Conservation (phyloP, 1,140 invertebrate genomes). For the Drosophila hydei region DNA sequence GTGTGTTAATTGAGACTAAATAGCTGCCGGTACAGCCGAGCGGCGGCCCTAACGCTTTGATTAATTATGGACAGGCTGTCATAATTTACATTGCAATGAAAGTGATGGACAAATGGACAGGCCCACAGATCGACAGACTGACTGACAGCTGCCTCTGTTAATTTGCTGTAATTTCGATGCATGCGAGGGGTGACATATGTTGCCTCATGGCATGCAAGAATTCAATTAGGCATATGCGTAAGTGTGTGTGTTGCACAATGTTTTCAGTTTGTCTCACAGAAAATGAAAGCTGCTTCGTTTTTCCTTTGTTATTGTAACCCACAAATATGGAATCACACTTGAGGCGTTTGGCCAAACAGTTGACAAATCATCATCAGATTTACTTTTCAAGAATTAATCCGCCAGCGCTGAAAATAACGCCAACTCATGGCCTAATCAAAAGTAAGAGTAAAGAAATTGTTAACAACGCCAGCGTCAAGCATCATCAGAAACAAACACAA, state of each 20-base stretch:
- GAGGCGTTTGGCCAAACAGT: conserved; percentile 32
- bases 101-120: conserved; percentile 7
- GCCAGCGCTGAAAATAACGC: conserved; percentile 50
- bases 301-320: conserved; percentile 63
- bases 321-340: conserved; percentile 49
- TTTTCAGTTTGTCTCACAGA: conserved; percentile 32
- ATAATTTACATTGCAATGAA: conserved; percentile 67
- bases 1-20: conserved; percentile 78
- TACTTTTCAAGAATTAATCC: conserved; percentile 82
- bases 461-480: conserved; percentile 34
- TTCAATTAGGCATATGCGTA: conserved; percentile 54
- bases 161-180: conserved; percentile 56
- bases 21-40: conserved; percentile 32
- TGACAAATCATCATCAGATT: conserved; percentile 78
- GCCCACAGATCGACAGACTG: conserved; percentile 1
- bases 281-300: conserved; percentile 61
- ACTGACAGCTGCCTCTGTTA: conserved; percentile 40
- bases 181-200: conserved; percentile 19
- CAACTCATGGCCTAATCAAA: conserved; percentile 76
- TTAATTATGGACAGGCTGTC: conserved; percentile 76
- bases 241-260: conserved; percentile 66
- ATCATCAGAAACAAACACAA: conserved; percentile 23
- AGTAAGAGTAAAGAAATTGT: conserved; percentile 78
- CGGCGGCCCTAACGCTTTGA: conserved; percentile 74
- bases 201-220: conserved; percentile 61